Base-by-base conservation (phyloP, 2,797 vertebrate genomes). In the Microhierax caerulescens region DNA sequence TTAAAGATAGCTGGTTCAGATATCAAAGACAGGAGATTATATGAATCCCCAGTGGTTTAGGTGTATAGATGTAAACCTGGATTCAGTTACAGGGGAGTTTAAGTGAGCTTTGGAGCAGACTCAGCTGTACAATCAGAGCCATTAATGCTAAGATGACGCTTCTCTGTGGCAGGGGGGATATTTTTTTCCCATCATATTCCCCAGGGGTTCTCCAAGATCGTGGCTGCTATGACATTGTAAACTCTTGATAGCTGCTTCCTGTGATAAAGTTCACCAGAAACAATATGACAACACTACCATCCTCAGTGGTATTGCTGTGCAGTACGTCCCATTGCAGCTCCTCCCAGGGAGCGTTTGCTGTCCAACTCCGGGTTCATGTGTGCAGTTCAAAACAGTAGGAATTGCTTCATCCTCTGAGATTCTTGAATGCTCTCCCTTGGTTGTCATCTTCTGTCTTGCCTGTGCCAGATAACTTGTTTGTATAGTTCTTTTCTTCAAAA, bases 321-420 rank as follows among this genome's bases (percentile, higher is more conserved):
- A 74, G 54, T 24, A 0, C 13, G 1, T 93, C 70, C 57, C 17
- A 21, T 37, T 75, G 69, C 72, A 95, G 65, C 92, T 93, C 39
- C 68, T 96, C 78, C 81, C 68, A 54, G 53, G 64, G 45, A 74
- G 21, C 4, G 3, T 86, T 92, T 65, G 72, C 36, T 82, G 34
- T 84, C 77, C 81, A 80, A 15, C 36, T 94, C 86, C 4, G 23
- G 28, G 36, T 74, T 88, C 45, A 3, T 92, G 69, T 57, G 37
- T 68, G 69, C 69, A 39, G 79, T 96, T 97, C 90, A 95, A 94
- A 96, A 95, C 90, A 93, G 95, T 95, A 97, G 96, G 95, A 96
- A 75, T 96, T 96, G 92, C 93, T 95, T 97, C 88, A 85, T 95
- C 56, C 60, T 91, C 78, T 18, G 83, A 93, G 78, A 92, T 95